A percentile compares a stretch with the other conserved stretches of the same genome.
These are phyloP conservation scores for Regulus satrapa DNA, from an alignment of 2,113 vertebrate species.

Conservation along the genomic window DNA sequence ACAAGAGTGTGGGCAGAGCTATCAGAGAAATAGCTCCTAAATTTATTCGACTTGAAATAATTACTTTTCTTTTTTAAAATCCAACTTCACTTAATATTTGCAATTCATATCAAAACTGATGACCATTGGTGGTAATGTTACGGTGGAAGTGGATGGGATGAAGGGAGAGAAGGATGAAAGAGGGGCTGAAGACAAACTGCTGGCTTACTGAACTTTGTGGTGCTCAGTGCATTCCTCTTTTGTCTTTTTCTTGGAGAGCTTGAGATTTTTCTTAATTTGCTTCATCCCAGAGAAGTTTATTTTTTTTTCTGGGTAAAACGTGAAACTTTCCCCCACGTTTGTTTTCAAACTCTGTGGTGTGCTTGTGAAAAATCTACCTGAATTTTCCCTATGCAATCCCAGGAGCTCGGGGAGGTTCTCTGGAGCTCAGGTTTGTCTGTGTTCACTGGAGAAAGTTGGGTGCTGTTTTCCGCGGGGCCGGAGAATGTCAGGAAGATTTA, in stretches of 20 bases:
- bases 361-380: not conserved
- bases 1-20: not conserved
- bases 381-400: not conserved
- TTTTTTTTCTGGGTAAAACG: not conserved
- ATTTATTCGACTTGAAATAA: not conserved
- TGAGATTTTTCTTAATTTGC: not conserved
- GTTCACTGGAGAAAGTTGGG: not conserved
- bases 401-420: not conserved
- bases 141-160: not conserved
- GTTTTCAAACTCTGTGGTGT: not conserved
- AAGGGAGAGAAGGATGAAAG: not conserved
- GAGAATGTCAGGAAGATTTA: slow-evolving; percentile 19
- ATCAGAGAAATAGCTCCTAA: not conserved
- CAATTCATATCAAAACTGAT: not conserved
- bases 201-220: not conserved
- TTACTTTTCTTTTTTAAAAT: not conserved
- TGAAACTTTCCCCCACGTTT: not conserved
- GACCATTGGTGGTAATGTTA: not conserved
- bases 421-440: not conserved
- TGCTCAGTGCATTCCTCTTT: not conserved
- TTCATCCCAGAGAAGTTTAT: not conserved
- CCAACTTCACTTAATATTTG: not conserved
- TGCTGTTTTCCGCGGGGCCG: not conserved
- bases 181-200: not conserved
- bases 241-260: not conserved